Percentiles rank a stretch among this genome's conserved stretches.
These are phyloP conservation scores for Noctua comes DNA, from an alignment of 2,888 invertebrate species.

Conservation along the genomic window DNA sequence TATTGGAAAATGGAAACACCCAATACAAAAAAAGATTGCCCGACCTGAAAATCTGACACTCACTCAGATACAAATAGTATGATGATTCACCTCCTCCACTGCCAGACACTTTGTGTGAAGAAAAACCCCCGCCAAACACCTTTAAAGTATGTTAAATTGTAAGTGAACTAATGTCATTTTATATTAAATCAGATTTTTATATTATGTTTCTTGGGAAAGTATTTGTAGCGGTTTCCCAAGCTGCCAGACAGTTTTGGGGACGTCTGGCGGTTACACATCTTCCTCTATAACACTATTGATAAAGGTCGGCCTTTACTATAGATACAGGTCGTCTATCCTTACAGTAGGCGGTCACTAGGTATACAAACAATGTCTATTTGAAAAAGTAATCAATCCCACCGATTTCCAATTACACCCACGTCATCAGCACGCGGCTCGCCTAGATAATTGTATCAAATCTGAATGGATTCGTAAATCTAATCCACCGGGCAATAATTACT, in stretches of 20 bases:
- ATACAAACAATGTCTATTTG: conserved; percentile 6
- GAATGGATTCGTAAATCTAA: conserved; percentile 63
- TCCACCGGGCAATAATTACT: conserved; percentile 57
- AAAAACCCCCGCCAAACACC: too few relatives aligned
- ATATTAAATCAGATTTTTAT: too few relatives aligned
- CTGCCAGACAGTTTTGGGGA: too few relatives aligned
- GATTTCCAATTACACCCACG: conserved; percentile 44
- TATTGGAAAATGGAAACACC: not conserved
- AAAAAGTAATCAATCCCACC: conserved; percentile 41
- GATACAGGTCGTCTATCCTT: not conserved
- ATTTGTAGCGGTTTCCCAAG: too few relatives aligned
- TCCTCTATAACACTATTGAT: not conserved
- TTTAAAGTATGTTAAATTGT: too few relatives aligned
- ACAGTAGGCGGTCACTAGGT: not conserved
- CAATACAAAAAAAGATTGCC: not conserved
- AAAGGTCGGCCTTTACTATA: not conserved
- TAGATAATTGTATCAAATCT: conserved; percentile 59
- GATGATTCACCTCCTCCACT: too few relatives aligned
- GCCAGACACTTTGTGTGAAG: too few relatives aligned
- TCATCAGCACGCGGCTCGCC: conserved; percentile 36
- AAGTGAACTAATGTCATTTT: too few relatives aligned
- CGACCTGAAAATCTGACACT: not conserved
- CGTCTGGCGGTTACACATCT: too few relatives aligned
- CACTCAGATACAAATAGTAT: not conserved
- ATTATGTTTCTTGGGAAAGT: too few relatives aligned